phyloP scores from a whole-genome alignment of 2,888 invertebrate genomes.

The Magallana nippona region DNA sequence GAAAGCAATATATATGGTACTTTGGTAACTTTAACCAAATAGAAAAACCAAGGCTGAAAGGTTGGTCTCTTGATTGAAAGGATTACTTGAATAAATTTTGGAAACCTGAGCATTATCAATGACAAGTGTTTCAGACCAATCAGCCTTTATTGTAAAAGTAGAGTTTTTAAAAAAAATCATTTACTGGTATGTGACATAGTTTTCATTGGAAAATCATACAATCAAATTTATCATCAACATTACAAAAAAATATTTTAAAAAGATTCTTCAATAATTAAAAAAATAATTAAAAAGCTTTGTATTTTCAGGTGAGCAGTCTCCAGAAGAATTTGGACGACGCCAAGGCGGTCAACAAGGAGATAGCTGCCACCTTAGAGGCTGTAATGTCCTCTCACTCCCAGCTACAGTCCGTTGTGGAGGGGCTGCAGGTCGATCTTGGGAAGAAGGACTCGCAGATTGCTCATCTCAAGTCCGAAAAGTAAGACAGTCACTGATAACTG shows the following conservation, averaged over 20 bases:
- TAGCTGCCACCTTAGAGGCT: conserved; percentile 74
- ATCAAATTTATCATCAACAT: not conserved
- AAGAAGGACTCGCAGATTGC: conserved; percentile 72
- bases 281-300: not conserved
- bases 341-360: conserved; percentile 74
- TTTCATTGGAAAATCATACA: not conserved
- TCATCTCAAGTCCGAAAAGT: conserved; percentile 67
- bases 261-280: too few relatives aligned
- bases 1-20: not conserved
- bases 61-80: too few relatives aligned
- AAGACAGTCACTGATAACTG: conserved; percentile 23
- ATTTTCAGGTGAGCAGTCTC: conserved; percentile 56
- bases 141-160: too few relatives aligned
- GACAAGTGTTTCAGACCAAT: too few relatives aligned
- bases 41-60: too few relatives aligned
- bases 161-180: too few relatives aligned
- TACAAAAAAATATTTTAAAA: not conserved
- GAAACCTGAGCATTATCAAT: too few relatives aligned
- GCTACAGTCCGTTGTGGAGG: conserved; percentile 74
- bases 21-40: too few relatives aligned
- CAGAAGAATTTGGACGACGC: conserved; percentile 74
- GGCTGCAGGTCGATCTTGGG: conserved; percentile 74
- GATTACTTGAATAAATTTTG: too few relatives aligned
- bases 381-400: conserved; percentile 77
- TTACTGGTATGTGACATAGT: too few relatives aligned